Base-by-base conservation (phyloP, 2,888 invertebrate genomes). In the Hedychridium roseum region DNA sequence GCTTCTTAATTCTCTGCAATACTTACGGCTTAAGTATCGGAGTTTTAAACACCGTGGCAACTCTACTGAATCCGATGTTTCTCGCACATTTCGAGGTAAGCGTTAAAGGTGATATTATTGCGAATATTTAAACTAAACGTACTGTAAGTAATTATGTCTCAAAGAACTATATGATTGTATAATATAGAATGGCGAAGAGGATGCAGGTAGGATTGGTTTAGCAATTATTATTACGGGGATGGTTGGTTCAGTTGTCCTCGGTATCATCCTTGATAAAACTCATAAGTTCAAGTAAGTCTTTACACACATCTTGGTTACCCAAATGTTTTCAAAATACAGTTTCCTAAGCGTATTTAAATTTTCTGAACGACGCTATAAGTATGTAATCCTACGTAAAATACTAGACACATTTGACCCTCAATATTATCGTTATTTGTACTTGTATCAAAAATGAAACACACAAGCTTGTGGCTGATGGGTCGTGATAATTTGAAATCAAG, bases 1-100 rank as follows among this genome's bases (percentile, higher is more conserved):
- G 82, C 38, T 88, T 84, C 64, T 58, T 85, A 32, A 70, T 86
- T 2, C 80, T 88, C 1, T 82, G 85, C 43, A 70, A 86, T 23
- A 84, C 87, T 0, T 88, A 88, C 61, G 88, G 90, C 18, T 79
- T 90, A 42, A 89, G 88, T 71, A 85, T 88, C n/a, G 90, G 89
- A 1, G 87, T 86, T 4, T 85, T 89, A 70, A 89, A 89, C 72
- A 87, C 86, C 1, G 82, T 89, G 39, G 86, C 87, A 0, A 90
- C 90, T 0, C 79, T 89, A 15, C 82, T 82, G 15, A 82, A 81
- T 57, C 80, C 80, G 52, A 74, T 82, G 44, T 74, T 79, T 21
- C 67, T 81, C 1, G 58, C 66, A 6, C 80, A 80, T 50, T 82
- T 80, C 40, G 68, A 79, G 60, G 82, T 81, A 60, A 76, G 70